phyloP scores from a whole-genome alignment of 23 tunicate genomes.

The Styela clava region DNA sequence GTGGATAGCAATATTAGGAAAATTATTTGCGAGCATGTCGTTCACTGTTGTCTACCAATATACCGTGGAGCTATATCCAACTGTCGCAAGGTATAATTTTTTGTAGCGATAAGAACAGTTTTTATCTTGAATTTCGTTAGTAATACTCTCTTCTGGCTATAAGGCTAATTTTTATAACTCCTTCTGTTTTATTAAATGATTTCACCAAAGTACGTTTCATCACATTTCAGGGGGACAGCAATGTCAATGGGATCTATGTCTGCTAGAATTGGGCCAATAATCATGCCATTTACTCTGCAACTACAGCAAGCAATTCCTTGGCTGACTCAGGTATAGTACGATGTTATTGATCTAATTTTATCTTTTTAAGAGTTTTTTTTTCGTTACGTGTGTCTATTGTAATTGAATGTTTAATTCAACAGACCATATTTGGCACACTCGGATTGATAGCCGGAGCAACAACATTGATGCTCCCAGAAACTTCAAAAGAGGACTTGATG shows the following conservation, averaged over 20 bases:
- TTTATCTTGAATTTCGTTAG: too few relatives aligned
- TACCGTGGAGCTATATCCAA: slow-evolving; percentile 71
- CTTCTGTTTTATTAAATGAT: too few relatives aligned
- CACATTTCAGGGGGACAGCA: slow-evolving; percentile 45
- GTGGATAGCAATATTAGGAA: slow-evolving; percentile 38
- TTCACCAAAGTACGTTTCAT: too few relatives aligned
- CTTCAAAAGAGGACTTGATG: not conserved
- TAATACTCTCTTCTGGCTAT: too few relatives aligned
- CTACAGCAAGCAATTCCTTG: slow-evolving; percentile 45
- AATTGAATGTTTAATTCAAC: not conserved
- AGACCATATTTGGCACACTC: slow-evolving; percentile 13
- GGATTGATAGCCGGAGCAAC: not conserved
- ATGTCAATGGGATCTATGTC: slow-evolving; percentile 68
- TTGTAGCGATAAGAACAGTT: not conserved
- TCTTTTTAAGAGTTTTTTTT: too few relatives aligned
- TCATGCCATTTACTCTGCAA: slow-evolving; percentile 49
- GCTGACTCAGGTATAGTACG: slow-evolving; percentile 72
- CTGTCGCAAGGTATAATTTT: slow-evolving; percentile 51
- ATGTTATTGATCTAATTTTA: too few relatives aligned
- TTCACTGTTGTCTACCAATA: slow-evolving; percentile 50
- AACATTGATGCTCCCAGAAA: slow-evolving; percentile 2
- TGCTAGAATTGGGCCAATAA: slow-evolving; percentile 56
- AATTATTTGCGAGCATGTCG: slow-evolving; percentile 52
- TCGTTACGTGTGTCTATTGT: too few relatives aligned
- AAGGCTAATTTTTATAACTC: too few relatives aligned